Conservation (phyloP, 2,113 vertebrate species). For the Melanotaenia duboulayi region DNA sequence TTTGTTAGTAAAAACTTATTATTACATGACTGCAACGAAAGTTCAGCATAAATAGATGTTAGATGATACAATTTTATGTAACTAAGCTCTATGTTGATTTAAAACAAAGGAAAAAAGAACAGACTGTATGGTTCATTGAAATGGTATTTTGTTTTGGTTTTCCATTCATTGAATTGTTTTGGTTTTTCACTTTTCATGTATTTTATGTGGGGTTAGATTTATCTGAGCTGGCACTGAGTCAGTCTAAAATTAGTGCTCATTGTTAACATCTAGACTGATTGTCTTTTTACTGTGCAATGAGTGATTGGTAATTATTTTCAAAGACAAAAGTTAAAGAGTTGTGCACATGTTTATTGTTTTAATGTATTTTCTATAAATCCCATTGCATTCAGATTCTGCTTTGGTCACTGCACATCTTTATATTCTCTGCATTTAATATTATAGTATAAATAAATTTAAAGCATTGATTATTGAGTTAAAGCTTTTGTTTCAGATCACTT, state of each 20-base stretch:
- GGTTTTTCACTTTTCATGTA: background rate
- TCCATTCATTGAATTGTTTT: no score
- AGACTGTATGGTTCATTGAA: constrained; percentile 5
- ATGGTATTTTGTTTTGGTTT: background rate
- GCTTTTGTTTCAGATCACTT: background rate
- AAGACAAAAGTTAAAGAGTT: constrained; percentile 2
- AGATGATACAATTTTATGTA: constrained; percentile 1
- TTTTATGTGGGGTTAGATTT: background rate
- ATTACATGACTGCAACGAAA: constrained; percentile 1
- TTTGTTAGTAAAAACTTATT: background rate
- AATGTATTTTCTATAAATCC: background rate
- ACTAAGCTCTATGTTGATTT: constrained; percentile 5
- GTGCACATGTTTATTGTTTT: constrained; percentile 19
- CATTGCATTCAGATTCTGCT: no score
- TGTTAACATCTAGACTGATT: background rate
- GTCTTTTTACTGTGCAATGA: no score
- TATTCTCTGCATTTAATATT: background rate
- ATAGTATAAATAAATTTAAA: no score
- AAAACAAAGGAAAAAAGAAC: background rate
- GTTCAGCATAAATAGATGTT: constrained; percentile 7
- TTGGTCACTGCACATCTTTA: background rate
- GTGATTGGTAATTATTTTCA: no score
- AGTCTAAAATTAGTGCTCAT: background rate
- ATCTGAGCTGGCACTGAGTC: background rate
- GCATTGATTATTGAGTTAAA: background rate